These are phyloP conservation scores for Tetranychus cinnabarinus DNA, from an alignment of 1,140 invertebrate genomes.

Conservation along the genomic window DNA sequence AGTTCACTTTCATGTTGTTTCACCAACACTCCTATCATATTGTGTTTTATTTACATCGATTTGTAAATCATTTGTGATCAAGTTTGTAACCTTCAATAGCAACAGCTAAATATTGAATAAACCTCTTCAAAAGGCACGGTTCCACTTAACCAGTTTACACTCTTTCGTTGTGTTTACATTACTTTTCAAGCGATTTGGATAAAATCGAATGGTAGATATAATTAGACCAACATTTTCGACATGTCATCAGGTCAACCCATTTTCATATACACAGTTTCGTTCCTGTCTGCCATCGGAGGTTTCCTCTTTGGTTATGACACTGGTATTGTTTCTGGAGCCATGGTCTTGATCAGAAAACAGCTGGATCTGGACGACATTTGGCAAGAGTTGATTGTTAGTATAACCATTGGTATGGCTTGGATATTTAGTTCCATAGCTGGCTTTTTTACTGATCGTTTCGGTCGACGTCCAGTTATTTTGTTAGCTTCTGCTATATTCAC, in stretches of 20 bases:
- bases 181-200: too few relatives aligned
- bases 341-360: slow-evolving; percentile 27
- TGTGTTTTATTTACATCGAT: too few relatives aligned
- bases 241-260: neutral
- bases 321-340: slow-evolving; percentile 37
- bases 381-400: slow-evolving; percentile 30
- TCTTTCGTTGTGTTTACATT: too few relatives aligned
- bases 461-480: slow-evolving; percentile 30
- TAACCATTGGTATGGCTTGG: slow-evolving; percentile 25
- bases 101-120: too few relatives aligned
- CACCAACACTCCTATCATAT: too few relatives aligned
- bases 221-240: too few relatives aligned
- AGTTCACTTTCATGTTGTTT: too few relatives aligned
- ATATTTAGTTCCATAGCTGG: slow-evolving; percentile 30
- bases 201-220: too few relatives aligned
- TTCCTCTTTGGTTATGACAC: slow-evolving; percentile 43
- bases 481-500: slow-evolving; percentile 30
- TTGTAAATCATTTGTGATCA: too few relatives aligned
- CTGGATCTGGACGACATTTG: slow-evolving; percentile 26
- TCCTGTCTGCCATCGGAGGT: slow-evolving; percentile 31
- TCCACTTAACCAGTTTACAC: too few relatives aligned
- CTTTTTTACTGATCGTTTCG: slow-evolving; percentile 25
- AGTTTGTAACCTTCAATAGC: too few relatives aligned
- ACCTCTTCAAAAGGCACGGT: too few relatives aligned
- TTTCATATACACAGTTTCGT: neutral